These are phyloP conservation scores for Sebastiscus tertius DNA, from an alignment of 2,797 vertebrate species.

Conservation along the genomic window DNA sequence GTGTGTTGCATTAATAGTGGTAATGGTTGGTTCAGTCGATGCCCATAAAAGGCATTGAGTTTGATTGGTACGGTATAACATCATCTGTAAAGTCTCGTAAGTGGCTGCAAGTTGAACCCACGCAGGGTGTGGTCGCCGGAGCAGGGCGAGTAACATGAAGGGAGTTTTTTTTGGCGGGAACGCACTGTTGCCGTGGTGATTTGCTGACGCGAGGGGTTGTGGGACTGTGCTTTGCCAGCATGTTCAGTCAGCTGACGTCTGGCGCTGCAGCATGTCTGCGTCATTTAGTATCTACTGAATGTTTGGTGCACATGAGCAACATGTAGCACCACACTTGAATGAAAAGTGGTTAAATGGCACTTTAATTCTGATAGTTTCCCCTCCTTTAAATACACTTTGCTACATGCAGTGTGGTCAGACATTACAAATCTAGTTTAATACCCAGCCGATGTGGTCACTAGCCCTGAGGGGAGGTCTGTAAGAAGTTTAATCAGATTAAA, in stretches of 20 bases:
- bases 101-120: not conserved
- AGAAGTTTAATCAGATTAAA: constrained; percentile 49
- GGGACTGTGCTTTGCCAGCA: constrained; percentile 50
- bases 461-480: constrained; percentile 8
- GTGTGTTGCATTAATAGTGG: constrained; percentile 28
- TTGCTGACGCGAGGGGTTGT: constrained; percentile 52
- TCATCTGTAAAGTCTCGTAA: constrained; percentile 1
- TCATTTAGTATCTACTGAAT: constrained; percentile 11
- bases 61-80: constrained; percentile 8
- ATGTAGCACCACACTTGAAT: not conserved
- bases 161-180: constrained; percentile 30
- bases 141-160: not conserved
- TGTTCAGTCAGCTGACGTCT: constrained; percentile 61
- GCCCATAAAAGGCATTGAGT: constrained; percentile 56
- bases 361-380: not conserved
- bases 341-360: not conserved
- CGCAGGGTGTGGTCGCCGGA: not conserved
- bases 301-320: not conserved
- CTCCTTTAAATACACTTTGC: not conserved
- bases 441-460: constrained; percentile 22
- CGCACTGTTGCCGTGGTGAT: constrained; percentile 28
- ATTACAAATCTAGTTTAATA: constrained; percentile 40
- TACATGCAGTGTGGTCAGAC: constrained; percentile 2
- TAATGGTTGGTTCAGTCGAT: constrained; percentile 32
- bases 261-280: not conserved